phyloP scores from a whole-genome alignment of 1,140 invertebrate species.

The Rhopalosiphum padi region DNA sequence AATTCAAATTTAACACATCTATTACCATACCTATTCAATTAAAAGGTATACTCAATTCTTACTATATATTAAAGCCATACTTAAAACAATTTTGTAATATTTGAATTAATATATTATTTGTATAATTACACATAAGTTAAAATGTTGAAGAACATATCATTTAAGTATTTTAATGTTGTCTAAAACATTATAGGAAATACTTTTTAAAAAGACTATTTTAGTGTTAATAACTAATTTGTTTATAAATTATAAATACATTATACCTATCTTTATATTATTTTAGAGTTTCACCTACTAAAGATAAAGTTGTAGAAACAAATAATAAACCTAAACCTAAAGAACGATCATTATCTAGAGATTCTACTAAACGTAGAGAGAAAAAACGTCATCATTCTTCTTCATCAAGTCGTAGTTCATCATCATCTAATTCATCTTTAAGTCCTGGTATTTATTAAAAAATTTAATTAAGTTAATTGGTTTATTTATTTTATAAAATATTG shows the following conservation, averaged over 20 bases:
- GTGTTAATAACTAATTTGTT: not conserved
- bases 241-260: not conserved
- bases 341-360: slow-evolving; percentile 41
- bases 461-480: not conserved
- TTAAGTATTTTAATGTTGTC: too few species aligned
- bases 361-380: slow-evolving; percentile 22
- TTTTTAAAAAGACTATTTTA: not conserved
- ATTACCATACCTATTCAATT: too few species aligned
- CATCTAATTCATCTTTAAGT: slow-evolving; percentile 38
- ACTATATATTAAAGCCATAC: too few species aligned
- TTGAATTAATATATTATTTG: not conserved
- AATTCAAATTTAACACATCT: too few species aligned
- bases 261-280: not conserved
- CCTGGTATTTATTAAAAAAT: not conserved
- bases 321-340: slow-evolving; percentile 52
- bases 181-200: too few species aligned
- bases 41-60: too few species aligned
- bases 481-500: not conserved
- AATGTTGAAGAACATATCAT: too few species aligned
- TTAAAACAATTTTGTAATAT: not conserved
- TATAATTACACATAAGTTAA: too few species aligned
- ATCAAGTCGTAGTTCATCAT: slow-evolving; percentile 53
- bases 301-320: slow-evolving; percentile 28
- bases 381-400: slow-evolving; percentile 38
- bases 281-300: slow-evolving; percentile 11